Evolutionary conservation across 2,888 invertebrate genomes (phyloP).

Genomic region (Caenorhabditis uteleia): DNA sequence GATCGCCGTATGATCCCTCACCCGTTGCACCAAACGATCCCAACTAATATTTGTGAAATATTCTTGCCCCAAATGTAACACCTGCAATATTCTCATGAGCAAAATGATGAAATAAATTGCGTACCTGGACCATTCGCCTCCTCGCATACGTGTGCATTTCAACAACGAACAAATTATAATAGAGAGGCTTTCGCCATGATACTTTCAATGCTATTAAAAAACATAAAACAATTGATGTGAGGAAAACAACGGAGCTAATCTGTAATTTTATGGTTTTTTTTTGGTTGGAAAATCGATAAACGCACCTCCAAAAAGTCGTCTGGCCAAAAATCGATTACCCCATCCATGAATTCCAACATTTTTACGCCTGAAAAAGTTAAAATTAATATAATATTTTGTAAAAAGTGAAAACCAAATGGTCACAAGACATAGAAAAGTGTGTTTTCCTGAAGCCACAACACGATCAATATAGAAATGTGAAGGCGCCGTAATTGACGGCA

Average conservation of each 20-base stretch:
- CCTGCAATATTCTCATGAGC: slow-evolving; percentile 6
- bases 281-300: too few species aligned
- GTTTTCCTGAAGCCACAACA: slow-evolving; percentile 1
- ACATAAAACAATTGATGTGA: too few species aligned
- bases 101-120: not conserved
- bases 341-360: too few species aligned
- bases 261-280: too few species aligned
- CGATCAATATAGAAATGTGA: slow-evolving; percentile 20
- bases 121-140: slow-evolving; percentile 46
- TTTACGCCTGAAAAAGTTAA: too few species aligned
- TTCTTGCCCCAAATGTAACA: slow-evolving; percentile 35
- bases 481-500: slow-evolving; percentile 27
- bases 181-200: slow-evolving; percentile 30
- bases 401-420: too few species aligned
- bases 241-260: too few species aligned
- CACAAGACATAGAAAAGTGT: too few species aligned
- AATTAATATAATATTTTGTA: too few species aligned
- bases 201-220: slow-evolving; percentile 11
- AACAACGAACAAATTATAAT: slow-evolving; percentile 48
- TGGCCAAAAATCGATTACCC: too few species aligned
- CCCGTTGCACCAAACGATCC: slow-evolving; percentile 20
- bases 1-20: slow-evolving; percentile 24
- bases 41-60: slow-evolving; percentile 22
- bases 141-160: slow-evolving; percentile 51
- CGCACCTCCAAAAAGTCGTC: too few species aligned